Evolutionary conservation across 2,888 invertebrate genomes (phyloP), one percentile per base, ranked within the genome.

Genomic region (Listrodromus nycthemerus): DNA sequence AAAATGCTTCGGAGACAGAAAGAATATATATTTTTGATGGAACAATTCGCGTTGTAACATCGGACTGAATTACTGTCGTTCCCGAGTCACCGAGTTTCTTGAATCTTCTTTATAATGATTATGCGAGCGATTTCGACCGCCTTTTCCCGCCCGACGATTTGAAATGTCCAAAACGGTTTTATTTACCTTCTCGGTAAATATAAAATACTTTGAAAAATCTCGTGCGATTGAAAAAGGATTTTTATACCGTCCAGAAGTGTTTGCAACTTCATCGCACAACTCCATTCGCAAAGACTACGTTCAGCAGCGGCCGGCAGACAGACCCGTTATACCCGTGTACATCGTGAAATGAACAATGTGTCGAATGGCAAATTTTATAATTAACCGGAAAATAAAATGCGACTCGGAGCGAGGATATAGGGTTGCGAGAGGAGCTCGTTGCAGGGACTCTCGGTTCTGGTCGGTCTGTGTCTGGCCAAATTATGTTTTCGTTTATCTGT

Each of bases 341-440:
- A 71, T 37, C 75, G 73, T 82, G 75, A 82, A 85, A 82, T 75
- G 75, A 79, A 82, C 78, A 80, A 82, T 81, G 77, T 84, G 77
- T 80, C 84, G 82, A 84, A 85, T 80, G 75, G 79, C 80, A 73
- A 37, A 85, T 85, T 83, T 85, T 71, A 85, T 82, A 86, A 86
- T 86, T 85, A 85, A 86, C 80, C 71, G 79, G 75, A 58, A 83
- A 85, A 83, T 74, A 80, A 83, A 83, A 74, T 55, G 30, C 61
- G 55, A 45, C 50, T 61, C 21, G 67, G 50, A 67, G 66, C 1
- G 33, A 5, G 30, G 45, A 37, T 19, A 37, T 19, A 16, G 74
- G 30, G 50, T 48, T 50, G 48, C 67, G 77, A 50, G 77, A 52
- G 41, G 45, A 77, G 24, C 30, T 50, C 74, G 77, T 77, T 77